These are phyloP conservation scores for Carcina quercana DNA, from an alignment of 2,888 invertebrate species.

Conservation along the genomic window DNA sequence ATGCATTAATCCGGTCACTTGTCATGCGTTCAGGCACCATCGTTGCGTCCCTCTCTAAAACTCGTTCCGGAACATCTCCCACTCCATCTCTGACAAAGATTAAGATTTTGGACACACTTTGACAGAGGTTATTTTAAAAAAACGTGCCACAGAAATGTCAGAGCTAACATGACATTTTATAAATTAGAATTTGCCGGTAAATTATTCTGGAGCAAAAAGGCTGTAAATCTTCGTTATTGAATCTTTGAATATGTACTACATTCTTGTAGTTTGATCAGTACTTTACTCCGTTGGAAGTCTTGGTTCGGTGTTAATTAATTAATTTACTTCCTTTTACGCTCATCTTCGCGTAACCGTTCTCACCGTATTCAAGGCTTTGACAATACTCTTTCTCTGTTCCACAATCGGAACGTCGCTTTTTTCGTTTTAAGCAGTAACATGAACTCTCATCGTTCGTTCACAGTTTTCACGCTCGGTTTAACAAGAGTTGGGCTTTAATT, in stretches of 20 bases:
- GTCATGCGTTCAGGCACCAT: conserved; percentile 57
- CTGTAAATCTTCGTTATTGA: conserved; percentile 31
- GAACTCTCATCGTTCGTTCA: conserved; percentile 61
- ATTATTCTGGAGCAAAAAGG: conserved; percentile 26
- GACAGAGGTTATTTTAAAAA: conserved; percentile 37
- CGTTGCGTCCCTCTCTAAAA: conserved; percentile 54
- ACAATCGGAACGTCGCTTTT: conserved; percentile 35
- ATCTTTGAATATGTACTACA: too few species aligned
- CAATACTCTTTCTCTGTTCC: conserved; percentile 37
- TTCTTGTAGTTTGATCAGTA: too few species aligned
- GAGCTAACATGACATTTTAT: conserved; percentile 37
- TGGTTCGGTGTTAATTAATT: conserved; percentile 23
- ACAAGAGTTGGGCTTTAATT: conserved; percentile 53
- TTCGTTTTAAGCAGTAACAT: conserved; percentile 58
- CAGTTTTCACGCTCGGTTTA: conserved; percentile 69
- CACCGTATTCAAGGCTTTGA: conserved; percentile 29
- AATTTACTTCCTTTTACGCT: conserved; percentile 24
- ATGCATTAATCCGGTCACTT: conserved; percentile 73
- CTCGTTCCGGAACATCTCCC: conserved; percentile 52
- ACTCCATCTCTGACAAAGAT: conserved; percentile 52
- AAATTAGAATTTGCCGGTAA: conserved; percentile 40
- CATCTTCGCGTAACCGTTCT: conserved; percentile 19
- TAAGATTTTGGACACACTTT: conserved; percentile 36
- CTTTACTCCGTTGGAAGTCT: too few species aligned
- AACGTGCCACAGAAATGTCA: conserved; percentile 24